These are phyloP conservation scores for Perodicticus potto DNA, from an alignment of 2,797 vertebrate genomes.

Conservation along the genomic window DNA sequence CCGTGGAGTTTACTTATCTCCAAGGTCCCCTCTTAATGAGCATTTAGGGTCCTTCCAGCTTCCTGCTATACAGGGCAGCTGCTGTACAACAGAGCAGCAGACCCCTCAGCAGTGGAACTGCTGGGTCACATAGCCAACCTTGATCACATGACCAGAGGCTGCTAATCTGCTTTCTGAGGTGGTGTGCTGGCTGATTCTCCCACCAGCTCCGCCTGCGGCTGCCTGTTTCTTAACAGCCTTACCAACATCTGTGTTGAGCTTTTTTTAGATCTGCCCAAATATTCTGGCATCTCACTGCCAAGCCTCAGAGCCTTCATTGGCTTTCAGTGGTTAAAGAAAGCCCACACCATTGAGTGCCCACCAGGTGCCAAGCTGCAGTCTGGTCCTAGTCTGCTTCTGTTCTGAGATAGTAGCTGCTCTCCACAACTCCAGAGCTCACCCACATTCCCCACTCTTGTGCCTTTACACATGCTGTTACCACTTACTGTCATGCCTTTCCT, in stretches of 20 bases:
- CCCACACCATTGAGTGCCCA: background rate
- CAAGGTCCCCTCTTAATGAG: accelerated
- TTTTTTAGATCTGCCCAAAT: constrained; percentile 5
- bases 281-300: background rate
- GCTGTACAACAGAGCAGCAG: background rate
- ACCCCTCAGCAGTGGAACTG: background rate
- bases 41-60: background rate
- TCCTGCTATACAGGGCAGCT: background rate
- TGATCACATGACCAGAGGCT: accelerated
- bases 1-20: background rate
- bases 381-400: background rate
- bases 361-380: background rate
- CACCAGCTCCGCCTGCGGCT: background rate
- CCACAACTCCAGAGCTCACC: background rate
- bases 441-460: background rate
- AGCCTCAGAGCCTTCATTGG: background rate
- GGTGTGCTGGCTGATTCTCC: background rate
- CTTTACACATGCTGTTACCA: background rate
- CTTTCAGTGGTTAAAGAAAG: background rate
- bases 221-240: background rate
- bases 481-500: background rate
- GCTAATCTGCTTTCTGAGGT: background rate
- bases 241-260: background rate
- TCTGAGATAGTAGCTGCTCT: background rate
- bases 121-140: accelerated